Conservation (phyloP, 2,888 invertebrate species). For the Andrena marginata region DNA sequence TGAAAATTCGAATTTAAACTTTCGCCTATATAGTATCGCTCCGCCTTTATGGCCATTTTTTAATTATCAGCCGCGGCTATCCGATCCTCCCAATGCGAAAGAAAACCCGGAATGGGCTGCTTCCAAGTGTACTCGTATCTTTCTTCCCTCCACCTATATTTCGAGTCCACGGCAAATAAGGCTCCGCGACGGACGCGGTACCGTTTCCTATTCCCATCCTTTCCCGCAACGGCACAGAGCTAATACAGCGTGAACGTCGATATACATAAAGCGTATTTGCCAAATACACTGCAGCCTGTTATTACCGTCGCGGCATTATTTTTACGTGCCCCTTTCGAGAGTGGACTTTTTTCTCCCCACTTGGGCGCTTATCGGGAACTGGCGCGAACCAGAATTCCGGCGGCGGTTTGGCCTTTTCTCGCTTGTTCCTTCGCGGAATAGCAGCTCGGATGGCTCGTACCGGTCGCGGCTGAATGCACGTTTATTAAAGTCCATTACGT, state of each 20-base stretch:
- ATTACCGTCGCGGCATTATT: neutral
- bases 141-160: neutral
- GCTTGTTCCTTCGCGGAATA: too few species aligned
- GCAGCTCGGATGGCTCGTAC: neutral
- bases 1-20: too few species aligned
- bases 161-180: slow-evolving; percentile 6
- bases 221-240: neutral
- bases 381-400: neutral
- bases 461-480: neutral
- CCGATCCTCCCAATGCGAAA: too few species aligned
- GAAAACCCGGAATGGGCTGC: neutral
- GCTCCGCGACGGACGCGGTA: neutral
- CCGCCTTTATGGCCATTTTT: too few species aligned
- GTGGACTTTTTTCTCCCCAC: too few species aligned
- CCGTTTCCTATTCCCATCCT: neutral
- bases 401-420: too few species aligned
- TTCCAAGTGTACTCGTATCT: neutral
- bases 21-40: too few species aligned
- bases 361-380: too few species aligned
- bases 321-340: neutral
- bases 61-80: too few species aligned
- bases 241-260: neutral
- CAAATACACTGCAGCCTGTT: neutral
- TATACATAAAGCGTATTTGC: neutral
- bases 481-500: neutral